Evolutionary conservation across 2,113 vertebrate species (phyloP), one percentile per base, ranked within the genome.

Genomic region (Trogon melanurus): DNA sequence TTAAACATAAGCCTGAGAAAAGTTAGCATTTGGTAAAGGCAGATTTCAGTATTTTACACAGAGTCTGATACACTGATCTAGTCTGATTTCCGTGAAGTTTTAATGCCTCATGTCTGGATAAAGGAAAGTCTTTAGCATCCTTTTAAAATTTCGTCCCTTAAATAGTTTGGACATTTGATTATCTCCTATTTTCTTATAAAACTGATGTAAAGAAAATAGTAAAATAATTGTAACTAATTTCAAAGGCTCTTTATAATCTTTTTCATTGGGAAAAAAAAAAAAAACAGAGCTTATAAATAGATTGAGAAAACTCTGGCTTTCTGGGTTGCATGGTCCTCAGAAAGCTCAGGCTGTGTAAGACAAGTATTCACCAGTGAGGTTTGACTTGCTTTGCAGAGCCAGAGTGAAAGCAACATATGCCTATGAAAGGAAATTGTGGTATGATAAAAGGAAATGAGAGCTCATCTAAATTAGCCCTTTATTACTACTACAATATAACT

Each of bases 261-360:
- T 53, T 41, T 70, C n/a, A 64, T 18, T 45, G 17, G 36, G 58
- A 67, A 69, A 4, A 41, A 41, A 30, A 89, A 58, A 67, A 69
- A 4, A 30, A 89, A 70, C 6, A 58, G 45, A 66, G 4, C 2
- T 67, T 64, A n/a, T 54, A 47, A 12, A 47, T 53, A 47, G 41
- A 9, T 20, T 88, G 36, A 71, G 34, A 38, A 71, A 91, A 71
- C 30, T 67, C 13, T 73, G 26, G 13, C 27, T 89, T 93, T 79
- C 29, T 45, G 71, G 21, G 34, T 10, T 48, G 18, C 20, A 38
- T 0, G 0, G 7, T 41, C 23, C 29, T 79, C 48, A 26, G 51
- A 30, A 81, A 26, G 30, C 15, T 89, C 16, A 60, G 57, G n/a
- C 32, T 30, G 7, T 5, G 1, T 34, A 41, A 32, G 26, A 10